Evolutionary conservation across 2,797 vertebrate genomes (phyloP).

Genomic region (Clarias fuscus): DNA sequence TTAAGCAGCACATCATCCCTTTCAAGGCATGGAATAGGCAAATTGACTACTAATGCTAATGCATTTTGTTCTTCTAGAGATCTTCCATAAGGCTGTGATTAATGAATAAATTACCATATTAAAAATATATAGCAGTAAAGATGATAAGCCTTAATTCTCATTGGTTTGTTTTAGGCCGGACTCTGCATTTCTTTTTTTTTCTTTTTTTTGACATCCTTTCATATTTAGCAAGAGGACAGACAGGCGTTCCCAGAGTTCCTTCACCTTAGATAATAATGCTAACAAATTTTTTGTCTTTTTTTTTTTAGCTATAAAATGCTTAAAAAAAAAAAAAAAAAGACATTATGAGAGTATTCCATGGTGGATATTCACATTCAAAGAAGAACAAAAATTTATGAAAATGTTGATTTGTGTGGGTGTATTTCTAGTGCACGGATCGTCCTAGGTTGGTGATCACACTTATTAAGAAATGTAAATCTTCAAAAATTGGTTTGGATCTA

Average conservation of each 20-base stretch:
- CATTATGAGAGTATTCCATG: neutral
- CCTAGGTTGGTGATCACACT: neutral
- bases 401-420: constrained; percentile 16
- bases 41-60: constrained; percentile 48
- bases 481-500: neutral
- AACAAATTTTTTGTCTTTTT: neutral
- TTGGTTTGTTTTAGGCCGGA: neutral
- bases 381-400: neutral
- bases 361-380: neutral
- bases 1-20: constrained; percentile 53
- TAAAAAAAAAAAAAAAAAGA: neutral
- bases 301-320: too few species aligned
- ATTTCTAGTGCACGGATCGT: neutral
- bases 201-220: neutral
- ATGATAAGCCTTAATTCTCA: neutral
- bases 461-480: neutral
- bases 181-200: neutral
- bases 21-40: constrained; percentile 59
- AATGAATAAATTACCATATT: neutral
- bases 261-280: neutral
- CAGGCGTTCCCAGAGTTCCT: constrained; percentile 15
- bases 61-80: constrained; percentile 52
- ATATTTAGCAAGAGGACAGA: constrained; percentile 15
- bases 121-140: neutral
- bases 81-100: neutral